Evolutionary conservation across 2,888 invertebrate genomes (phyloP), one percentile per base, ranked within the genome.

Genomic region (Tuta absoluta): DNA sequence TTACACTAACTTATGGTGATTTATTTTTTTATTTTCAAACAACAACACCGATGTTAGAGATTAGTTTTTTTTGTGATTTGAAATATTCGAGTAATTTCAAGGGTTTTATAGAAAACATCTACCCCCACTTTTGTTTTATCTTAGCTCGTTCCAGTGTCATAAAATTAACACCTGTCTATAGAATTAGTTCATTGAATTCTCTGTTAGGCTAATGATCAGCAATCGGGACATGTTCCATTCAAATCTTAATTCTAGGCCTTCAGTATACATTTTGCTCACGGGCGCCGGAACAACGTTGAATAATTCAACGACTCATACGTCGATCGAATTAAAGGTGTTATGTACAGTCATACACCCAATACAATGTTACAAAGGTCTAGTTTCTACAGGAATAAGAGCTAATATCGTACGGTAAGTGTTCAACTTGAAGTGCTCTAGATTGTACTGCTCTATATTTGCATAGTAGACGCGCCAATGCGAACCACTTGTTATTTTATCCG

Each of bases 301-400:
- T 89, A 77, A 89, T 89, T 82, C 84, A 89, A 84, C 74, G 75
- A 75, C 75, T 72, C 78, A 77, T 75, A 74, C 72, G 71, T 72
- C 74, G 76, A 83, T 84, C 81, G 79, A 81, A 85, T 85, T 83
- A 84, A 80, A 82, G 76, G 76, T 76, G 78, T 33, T 33, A 5
- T 10, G 33, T 33, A 33, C 33, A 33, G 4, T 4, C 33, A 33
- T 10, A 33, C 8, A 33, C 33, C 33, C 10, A 8, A 10, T 33
- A 8, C 33, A 33, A 33, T 8, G 10, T 33, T 10, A 33, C 10
- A 33, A 8, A 33, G 8, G 8, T 8, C 33, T 3, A 8, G 10
- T 33, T 4, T 10, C 4, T 10, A 33, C 10, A 33, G 8, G 1
- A 33, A 33, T 33, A 33, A 33, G 33, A 33, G 33, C 33, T 33